A percentile compares a stretch with the other conserved stretches of the same genome.
These are phyloP conservation scores for Sylvilagus floridanus DNA, from an alignment of 2,797 vertebrate genomes.

Conservation along the genomic window DNA sequence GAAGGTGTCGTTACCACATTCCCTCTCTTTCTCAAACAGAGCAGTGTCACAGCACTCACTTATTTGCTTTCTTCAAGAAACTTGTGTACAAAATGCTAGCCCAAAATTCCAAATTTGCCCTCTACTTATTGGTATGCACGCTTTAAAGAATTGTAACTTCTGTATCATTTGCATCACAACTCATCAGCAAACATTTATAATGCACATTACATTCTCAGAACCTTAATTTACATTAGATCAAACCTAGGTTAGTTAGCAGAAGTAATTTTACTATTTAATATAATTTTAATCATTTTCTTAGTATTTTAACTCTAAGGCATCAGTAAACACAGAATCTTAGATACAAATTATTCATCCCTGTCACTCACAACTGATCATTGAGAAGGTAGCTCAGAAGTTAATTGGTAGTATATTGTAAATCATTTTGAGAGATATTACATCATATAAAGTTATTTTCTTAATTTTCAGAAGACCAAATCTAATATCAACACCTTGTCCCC, in stretches of 20 bases:
- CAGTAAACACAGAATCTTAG: not conserved
- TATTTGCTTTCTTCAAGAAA: not conserved
- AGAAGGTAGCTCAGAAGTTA: not conserved
- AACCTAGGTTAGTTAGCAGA: not conserved
- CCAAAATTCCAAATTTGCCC: not conserved
- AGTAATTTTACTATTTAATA: not conserved
- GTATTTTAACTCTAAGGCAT: not conserved
- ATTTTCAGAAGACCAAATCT: not conserved
- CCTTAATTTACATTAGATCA: not conserved
- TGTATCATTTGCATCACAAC: not conserved
- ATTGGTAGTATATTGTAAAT: not conserved
- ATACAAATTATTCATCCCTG: not conserved
- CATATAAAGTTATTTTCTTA: not conserved
- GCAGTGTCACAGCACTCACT: not conserved
- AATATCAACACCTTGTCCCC: not conserved
- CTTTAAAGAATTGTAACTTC: not conserved
- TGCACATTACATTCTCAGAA: not conserved
- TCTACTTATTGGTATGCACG: not conserved
- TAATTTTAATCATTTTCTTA: conserved; percentile 19
- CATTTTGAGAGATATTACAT: not conserved
- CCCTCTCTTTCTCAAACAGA: not conserved
- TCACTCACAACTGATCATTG: not conserved
- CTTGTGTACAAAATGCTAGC: not conserved
- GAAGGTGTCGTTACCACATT: not conserved
- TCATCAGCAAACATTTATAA: not conserved